Conservation (phyloP, 2,888 invertebrate genomes). For the Acleris cristana region DNA sequence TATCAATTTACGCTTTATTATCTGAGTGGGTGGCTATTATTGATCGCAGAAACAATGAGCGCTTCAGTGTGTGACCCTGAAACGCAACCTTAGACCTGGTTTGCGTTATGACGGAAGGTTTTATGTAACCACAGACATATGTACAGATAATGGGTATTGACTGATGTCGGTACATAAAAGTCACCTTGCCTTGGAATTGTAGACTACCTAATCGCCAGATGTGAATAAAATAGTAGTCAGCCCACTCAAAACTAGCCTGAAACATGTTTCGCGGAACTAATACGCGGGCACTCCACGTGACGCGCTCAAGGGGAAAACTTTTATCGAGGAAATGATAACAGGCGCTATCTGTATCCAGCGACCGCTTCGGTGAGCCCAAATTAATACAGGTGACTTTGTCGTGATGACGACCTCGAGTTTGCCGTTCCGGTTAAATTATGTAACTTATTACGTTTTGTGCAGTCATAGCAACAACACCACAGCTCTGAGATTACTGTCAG, state of each 20-base stretch:
- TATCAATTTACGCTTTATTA: constrained; percentile 38
- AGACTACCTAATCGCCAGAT: constrained; percentile 17
- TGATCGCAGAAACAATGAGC: constrained; percentile 42
- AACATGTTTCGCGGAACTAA: constrained; percentile 26
- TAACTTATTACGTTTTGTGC: constrained; percentile 18
- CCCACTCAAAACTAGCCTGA: constrained; percentile 16
- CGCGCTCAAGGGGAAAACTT: constrained; percentile 32
- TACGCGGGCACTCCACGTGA: constrained; percentile 22
- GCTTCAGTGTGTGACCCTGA: constrained; percentile 49
- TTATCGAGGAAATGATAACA: constrained; percentile 30
- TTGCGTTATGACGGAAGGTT: constrained; percentile 34
- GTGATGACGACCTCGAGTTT: constrained; percentile 25
- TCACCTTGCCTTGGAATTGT: constrained; percentile 21
- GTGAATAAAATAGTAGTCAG: constrained; percentile 7
- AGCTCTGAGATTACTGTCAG: not conserved
- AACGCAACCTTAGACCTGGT: constrained; percentile 43
- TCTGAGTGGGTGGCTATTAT: constrained; percentile 36
- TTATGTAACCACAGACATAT: constrained; percentile 36
- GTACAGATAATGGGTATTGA: constrained; percentile 36
- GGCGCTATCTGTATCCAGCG: constrained; percentile 20
- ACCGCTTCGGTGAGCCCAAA: constrained; percentile 20
- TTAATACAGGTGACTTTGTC: constrained; percentile 16
- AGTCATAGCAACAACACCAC: constrained; percentile 6
- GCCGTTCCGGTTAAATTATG: constrained; percentile 16
- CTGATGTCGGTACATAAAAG: constrained; percentile 31